Conservation (phyloP, 2,797 vertebrate species). For the Crax fasciolata region DNA sequence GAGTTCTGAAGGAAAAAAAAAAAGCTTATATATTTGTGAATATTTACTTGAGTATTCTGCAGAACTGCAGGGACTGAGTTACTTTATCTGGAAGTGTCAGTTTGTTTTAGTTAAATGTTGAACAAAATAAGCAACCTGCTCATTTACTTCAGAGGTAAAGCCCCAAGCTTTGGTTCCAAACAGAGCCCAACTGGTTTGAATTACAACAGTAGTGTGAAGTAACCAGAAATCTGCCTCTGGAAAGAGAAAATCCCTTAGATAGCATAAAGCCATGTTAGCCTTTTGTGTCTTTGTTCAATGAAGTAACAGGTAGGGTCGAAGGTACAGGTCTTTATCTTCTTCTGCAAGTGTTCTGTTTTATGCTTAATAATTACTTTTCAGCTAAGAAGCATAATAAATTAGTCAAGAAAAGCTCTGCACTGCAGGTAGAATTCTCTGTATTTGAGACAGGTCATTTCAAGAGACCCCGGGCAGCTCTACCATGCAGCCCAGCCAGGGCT, state of each 20-base stretch:
- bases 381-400: background rate
- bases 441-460: background rate
- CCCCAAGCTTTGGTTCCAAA: background rate
- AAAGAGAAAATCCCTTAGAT: background rate
- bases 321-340: background rate
- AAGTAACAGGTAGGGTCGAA: background rate
- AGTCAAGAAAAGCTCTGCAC: background rate
- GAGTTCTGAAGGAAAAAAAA: slow-evolving; percentile 10
- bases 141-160: background rate
- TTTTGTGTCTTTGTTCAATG: background rate
- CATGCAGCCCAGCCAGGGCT: background rate
- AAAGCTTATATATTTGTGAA: background rate
- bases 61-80: background rate
- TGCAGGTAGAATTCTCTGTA: background rate
- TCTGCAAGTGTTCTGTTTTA: slow-evolving; percentile 4
- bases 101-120: background rate
- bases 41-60: background rate
- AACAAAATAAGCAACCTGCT: background rate
- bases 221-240: background rate
- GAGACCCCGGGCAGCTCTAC: background rate
- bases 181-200: background rate
- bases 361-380: slow-evolving; percentile 15
- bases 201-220: background rate
- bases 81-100: background rate
- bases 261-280: background rate